Evolutionary conservation across 1,140 invertebrate species (phyloP).

Genomic region (Drusus annulatus): DNA sequence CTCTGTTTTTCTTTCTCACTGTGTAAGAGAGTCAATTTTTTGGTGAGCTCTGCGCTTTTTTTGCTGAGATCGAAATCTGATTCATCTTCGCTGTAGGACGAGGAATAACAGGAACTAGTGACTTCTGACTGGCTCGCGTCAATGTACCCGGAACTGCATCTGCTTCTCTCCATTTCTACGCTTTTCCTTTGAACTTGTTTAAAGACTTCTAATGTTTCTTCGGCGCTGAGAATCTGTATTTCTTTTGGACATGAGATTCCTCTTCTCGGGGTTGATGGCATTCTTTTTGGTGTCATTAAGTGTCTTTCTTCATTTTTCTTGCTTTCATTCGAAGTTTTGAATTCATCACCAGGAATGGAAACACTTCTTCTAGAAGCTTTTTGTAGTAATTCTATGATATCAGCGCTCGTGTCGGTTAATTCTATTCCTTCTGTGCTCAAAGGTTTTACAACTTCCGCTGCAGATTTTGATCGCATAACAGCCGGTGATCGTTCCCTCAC

Average conservation of each 20-base stretch:
- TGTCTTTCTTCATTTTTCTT: slow-evolving; percentile 61
- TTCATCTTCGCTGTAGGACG: slow-evolving; percentile 70
- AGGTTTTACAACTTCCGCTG: slow-evolving; percentile 63
- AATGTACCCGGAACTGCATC: slow-evolving; percentile 67
- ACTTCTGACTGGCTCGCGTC: slow-evolving; percentile 71
- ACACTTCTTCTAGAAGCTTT: slow-evolving; percentile 69
- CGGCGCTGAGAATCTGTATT: slow-evolving; percentile 71
- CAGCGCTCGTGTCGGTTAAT: slow-evolving; percentile 68
- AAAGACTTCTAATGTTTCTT: slow-evolving; percentile 71
- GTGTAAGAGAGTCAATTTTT: slow-evolving; percentile 65
- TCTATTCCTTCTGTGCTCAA: slow-evolving; percentile 65
- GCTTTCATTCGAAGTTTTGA: slow-evolving; percentile 63
- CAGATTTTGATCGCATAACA: slow-evolving; percentile 68
- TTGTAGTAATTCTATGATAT: slow-evolving; percentile 70
- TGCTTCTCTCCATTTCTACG: slow-evolving; percentile 58
- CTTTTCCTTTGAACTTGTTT: slow-evolving; percentile 63
- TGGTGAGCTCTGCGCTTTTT: slow-evolving; percentile 66
- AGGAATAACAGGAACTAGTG: slow-evolving; percentile 69
- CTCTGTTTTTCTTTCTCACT: slow-evolving; percentile 59
- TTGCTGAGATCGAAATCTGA: slow-evolving; percentile 69
- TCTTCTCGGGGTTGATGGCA: slow-evolving; percentile 64
- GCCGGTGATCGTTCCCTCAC: slow-evolving; percentile 63
- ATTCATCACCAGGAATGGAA: slow-evolving; percentile 69
- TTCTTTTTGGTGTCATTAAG: slow-evolving; percentile 69
- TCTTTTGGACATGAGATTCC: slow-evolving; percentile 70